Evolutionary conservation across 2,888 invertebrate species (phyloP).

Genomic region (Neoaliturus tenellus): DNA sequence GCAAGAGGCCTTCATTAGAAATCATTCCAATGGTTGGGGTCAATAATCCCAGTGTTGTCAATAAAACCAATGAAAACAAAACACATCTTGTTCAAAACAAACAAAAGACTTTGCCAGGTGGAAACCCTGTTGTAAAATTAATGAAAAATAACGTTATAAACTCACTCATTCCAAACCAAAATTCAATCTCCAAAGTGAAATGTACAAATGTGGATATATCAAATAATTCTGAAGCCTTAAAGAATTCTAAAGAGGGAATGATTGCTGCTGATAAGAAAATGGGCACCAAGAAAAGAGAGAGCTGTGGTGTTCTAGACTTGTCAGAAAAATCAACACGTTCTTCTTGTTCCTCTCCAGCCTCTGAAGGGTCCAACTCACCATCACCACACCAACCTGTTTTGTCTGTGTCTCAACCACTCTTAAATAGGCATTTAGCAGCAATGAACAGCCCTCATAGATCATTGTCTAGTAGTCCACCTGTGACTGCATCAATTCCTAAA

Average conservation of each 20-base stretch:
- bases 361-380: conserved; percentile 47
- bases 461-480: conserved; percentile 44
- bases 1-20: conserved; percentile 68
- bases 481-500: conserved; percentile 24
- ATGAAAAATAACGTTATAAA: conserved; percentile 8
- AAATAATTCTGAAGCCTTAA: neutral
- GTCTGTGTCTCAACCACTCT: conserved; percentile 65
- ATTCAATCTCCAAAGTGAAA: conserved; percentile 7
- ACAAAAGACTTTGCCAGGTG: neutral
- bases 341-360: conserved; percentile 56
- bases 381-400: conserved; percentile 58
- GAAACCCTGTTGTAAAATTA: conserved; percentile 15
- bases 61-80: conserved; percentile 9
- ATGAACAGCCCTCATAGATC: conserved; percentile 62
- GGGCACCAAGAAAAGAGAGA: conserved; percentile 72
- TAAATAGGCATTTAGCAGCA: conserved; percentile 65
- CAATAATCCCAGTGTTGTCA: conserved; percentile 63
- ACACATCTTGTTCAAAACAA: neutral
- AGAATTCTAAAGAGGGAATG: conserved; percentile 23
- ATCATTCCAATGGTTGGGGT: conserved; percentile 67
- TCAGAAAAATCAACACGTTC: conserved; percentile 72
- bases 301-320: conserved; percentile 75
- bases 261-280: conserved; percentile 58
- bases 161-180: neutral
- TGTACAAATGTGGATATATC: neutral